Conservation (phyloP, 2,888 invertebrate species). For the Dasypogon diadema region DNA sequence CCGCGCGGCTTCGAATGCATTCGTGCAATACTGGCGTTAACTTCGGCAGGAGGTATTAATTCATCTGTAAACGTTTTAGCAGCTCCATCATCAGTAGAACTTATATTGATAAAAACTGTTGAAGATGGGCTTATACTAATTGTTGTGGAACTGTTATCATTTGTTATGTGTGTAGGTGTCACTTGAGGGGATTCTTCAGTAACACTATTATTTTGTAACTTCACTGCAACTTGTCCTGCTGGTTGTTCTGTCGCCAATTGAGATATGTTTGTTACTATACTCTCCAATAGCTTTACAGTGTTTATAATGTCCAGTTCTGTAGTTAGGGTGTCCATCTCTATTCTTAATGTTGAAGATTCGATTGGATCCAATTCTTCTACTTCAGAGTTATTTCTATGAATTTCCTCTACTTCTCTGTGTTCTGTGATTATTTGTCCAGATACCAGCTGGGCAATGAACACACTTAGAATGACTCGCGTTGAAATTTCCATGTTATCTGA, state of each 20-base stretch:
- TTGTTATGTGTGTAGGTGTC: background rate
- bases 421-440: conserved; percentile 33
- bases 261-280: background rate
- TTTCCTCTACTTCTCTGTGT: conserved; percentile 33
- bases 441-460: conserved; percentile 42
- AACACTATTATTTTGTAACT: background rate
- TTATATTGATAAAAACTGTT: conserved; percentile 3
- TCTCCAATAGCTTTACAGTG: conserved; percentile 27
- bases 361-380: conserved; percentile 14
- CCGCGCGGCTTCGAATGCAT: conserved; percentile 53
- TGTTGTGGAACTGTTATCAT: background rate
- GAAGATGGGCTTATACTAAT: background rate
- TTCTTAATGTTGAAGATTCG: conserved; percentile 30
- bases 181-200: background rate
- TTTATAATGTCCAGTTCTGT: conserved; percentile 29
- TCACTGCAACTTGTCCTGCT: background rate
- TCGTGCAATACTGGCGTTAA: conserved; percentile 60
- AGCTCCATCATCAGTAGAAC: background rate
- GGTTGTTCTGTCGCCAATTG: conserved; percentile 3
- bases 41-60: conserved; percentile 62
- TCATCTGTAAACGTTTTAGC: conserved; percentile 28
- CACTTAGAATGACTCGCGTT: conserved; percentile 44
- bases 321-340: background rate
- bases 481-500: conserved; percentile 45
- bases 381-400: conserved; percentile 1